Percentiles rank a stretch among this genome's conserved stretches.
Evolutionary conservation across 2,797 vertebrate genomes (phyloP).

Genomic region (Anguilla megastoma): DNA sequence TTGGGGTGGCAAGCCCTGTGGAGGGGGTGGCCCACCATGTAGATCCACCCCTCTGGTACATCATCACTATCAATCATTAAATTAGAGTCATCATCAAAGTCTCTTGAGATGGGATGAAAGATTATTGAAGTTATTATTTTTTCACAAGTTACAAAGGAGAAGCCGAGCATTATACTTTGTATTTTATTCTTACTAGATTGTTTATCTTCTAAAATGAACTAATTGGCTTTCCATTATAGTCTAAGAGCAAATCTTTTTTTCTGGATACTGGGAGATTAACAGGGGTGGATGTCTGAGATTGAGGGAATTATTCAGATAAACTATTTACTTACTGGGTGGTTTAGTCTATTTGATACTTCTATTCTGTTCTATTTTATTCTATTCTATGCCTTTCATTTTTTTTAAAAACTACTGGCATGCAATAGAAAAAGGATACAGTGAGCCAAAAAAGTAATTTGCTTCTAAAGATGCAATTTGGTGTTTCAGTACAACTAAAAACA

Average conservation of each 20-base stretch:
- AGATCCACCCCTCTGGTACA: too few species aligned
- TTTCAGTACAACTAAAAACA: constrained; percentile 40
- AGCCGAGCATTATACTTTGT: not conserved
- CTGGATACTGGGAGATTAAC: not conserved
- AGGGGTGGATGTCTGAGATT: not conserved
- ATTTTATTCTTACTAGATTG: not conserved
- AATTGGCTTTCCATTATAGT: not conserved
- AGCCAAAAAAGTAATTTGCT: constrained; percentile 25
- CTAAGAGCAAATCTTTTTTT: not conserved
- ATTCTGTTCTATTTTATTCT: too few species aligned
- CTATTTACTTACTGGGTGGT: too few species aligned
- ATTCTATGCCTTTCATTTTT: not conserved
- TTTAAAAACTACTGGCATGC: not conserved
- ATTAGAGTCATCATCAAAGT: not conserved
- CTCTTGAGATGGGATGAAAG: not conserved
- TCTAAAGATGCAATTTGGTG: not conserved
- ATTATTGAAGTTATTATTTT: not conserved
- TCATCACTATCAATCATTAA: not conserved
- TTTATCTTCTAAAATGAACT: not conserved
- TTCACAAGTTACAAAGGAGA: not conserved
- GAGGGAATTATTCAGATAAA: too few species aligned
- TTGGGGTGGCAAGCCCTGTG: too few species aligned
- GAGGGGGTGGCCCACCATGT: not conserved
- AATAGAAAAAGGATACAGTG: not conserved
- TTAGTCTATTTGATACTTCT: too few species aligned